Evolutionary conservation across 2,113 vertebrate genomes (phyloP).

Genomic region (Tetraodon nigroviridis): DNA sequence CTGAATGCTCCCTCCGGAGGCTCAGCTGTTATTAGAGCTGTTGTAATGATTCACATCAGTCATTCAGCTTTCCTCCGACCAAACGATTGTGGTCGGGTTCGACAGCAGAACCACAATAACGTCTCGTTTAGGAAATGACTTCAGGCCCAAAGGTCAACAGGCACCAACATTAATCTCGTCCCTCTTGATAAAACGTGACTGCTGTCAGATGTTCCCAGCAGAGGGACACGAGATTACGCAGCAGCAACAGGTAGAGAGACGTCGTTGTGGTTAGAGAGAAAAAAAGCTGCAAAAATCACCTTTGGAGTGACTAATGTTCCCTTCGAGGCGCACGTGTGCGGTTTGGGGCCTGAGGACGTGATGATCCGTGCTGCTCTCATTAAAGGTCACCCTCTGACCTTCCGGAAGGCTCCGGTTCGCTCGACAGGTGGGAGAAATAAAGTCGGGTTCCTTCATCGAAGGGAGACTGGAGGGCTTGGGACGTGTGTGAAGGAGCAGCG

Average conservation of each 20-base stretch:
- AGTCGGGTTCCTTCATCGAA: too few species aligned
- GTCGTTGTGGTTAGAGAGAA: too few species aligned
- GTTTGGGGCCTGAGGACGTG: neutral
- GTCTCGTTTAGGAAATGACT: conserved; percentile 13
- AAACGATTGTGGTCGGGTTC: conserved; percentile 15
- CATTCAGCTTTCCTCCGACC: conserved; percentile 26
- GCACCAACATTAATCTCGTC: conserved; percentile 19
- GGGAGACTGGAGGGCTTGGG: too few species aligned
- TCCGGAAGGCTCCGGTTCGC: too few species aligned
- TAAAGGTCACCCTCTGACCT: conserved; percentile 23
- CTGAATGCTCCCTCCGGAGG: conserved; percentile 41
- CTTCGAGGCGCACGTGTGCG: neutral
- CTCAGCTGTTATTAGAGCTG: conserved; percentile 31
- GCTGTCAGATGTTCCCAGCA: neutral
- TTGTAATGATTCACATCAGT: conserved; percentile 53
- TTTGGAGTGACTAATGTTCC: neutral
- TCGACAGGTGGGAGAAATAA: too few species aligned
- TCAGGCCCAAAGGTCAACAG: conserved; percentile 38
- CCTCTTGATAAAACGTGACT: neutral
- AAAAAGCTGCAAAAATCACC: too few species aligned
- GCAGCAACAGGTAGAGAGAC: too few species aligned
- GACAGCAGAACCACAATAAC: conserved; percentile 33
- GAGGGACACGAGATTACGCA: neutral
- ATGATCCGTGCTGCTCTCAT: conserved; percentile 1
- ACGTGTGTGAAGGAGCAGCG: conserved; percentile 29